These are phyloP conservation scores for Scaptomyza polygonia DNA, from an alignment of 2,888 invertebrate species.

Conservation along the genomic window DNA sequence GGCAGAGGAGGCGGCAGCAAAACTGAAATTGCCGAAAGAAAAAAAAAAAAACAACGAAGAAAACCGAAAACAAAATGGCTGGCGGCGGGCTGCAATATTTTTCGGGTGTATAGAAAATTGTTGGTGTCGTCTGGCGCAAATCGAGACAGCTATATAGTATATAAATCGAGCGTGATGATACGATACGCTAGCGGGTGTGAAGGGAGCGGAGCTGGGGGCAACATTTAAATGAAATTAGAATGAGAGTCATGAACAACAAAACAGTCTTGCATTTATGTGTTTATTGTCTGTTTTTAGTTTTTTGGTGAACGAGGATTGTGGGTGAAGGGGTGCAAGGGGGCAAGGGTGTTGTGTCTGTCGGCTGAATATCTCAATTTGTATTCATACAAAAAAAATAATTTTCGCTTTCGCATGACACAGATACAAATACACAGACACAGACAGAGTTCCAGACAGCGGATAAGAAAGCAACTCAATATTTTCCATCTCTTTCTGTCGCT, in stretches of 20 bases:
- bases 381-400: constrained; percentile 35
- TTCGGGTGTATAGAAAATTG: constrained; percentile 42
- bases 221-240: constrained; percentile 75
- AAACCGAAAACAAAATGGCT: constrained; percentile 69
- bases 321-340: too few relatives aligned
- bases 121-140: constrained; percentile 27
- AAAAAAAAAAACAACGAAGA: constrained; percentile 33
- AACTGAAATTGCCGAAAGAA: constrained; percentile 66
- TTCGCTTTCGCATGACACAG: constrained; percentile 77
- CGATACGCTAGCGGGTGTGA: too few relatives aligned
- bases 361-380: constrained; percentile 45
- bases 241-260: constrained; percentile 65
- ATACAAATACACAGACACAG: constrained; percentile 44
- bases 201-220: constrained; percentile 10
- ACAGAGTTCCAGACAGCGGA: constrained; percentile 35
- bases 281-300: constrained; percentile 2
- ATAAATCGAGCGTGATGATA: background rate
- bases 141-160: background rate
- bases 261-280: constrained; percentile 35
- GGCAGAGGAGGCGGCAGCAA: too few relatives aligned
- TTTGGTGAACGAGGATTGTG: too few relatives aligned
- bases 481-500: background rate
- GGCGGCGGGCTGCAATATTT: constrained; percentile 62
- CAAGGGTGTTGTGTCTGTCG: too few relatives aligned
- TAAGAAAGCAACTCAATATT: constrained; percentile 35